Percentiles rank a stretch among this genome's conserved stretches.
Evolutionary conservation across 2,113 vertebrate species (phyloP).

Genomic region (Protomyctophum bolini): DNA sequence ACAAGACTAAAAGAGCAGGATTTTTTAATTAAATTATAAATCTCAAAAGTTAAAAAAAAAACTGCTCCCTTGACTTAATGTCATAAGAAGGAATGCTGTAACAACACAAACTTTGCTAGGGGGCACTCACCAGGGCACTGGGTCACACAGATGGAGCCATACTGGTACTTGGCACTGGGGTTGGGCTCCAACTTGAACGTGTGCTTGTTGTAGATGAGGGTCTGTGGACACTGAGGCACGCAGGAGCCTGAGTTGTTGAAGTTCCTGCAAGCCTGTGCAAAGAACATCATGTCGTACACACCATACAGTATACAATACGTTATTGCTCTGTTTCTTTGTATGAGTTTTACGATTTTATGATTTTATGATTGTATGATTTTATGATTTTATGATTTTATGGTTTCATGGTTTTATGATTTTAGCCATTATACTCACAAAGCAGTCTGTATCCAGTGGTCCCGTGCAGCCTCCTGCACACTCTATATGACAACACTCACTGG

Average conservation of each 20-base stretch:
- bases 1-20: too few relatives aligned
- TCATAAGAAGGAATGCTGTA: too few relatives aligned
- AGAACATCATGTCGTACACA: background rate
- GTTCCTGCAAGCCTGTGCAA: slow-evolving; percentile 85
- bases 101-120: background rate
- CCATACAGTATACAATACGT: background rate
- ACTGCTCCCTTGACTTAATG: too few relatives aligned
- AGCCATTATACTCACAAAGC: slow-evolving; percentile 83
- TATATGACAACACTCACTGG: slow-evolving; percentile 90
- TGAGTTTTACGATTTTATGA: too few relatives aligned
- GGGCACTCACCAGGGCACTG: slow-evolving; percentile 86
- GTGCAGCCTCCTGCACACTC: slow-evolving; percentile 93
- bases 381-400: too few relatives aligned
- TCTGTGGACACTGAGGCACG: slow-evolving; percentile 86
- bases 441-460: slow-evolving; percentile 85
- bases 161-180: slow-evolving; percentile 93
- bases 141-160: slow-evolving; percentile 88
- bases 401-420: too few relatives aligned
- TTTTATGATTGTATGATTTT: too few relatives aligned
- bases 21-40: too few relatives aligned
- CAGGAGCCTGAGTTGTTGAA: slow-evolving; percentile 93
- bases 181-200: slow-evolving; percentile 91
- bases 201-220: slow-evolving; percentile 90
- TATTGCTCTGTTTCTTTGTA: too few relatives aligned
- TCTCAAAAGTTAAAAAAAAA: too few relatives aligned